Base-by-base conservation (phyloP, 92 coral and sea anemone genomes). In the Epizoanthus scotinus region DNA sequence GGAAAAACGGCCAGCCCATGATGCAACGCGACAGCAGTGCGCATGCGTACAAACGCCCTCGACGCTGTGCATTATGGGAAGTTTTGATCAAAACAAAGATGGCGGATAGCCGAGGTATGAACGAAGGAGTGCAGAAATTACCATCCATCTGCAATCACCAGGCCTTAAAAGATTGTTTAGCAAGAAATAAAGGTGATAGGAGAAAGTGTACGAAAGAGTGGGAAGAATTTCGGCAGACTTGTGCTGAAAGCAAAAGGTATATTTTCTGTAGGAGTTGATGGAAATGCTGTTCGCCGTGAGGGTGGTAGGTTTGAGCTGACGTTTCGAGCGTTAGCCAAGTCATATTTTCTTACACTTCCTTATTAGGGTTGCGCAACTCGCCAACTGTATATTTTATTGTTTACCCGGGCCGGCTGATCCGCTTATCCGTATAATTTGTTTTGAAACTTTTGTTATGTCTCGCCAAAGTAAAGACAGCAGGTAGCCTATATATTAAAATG, bases 1-100 rank as follows among this genome's bases (percentile, higher is more conserved):
- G 97, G 36, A 83, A 92, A 92, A 92, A 92, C 94, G 97, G 97
- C 94, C 90, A 92, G 80, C 97, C 97, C 97, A 92, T 89, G 90
- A 92, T 92, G 92, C 97, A 89, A 67, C 63, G 97, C 91, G 90
- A 90, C 71, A 36, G 17, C 24, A 81, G 19, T 78, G 82, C 94
- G 89, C 97, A 79, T 92, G 97, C 90, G 97, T 85, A 72, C 50
- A 60, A 34, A 61, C 49, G 52, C 83, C 74, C 73, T 53, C 27
- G 56, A 40, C 55, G 77, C 85, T 19, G 20, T 56, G 85, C 64
- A 81, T 81, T 68, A 20, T 81, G 85, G 71, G 86, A 14, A 59
- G 25, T 47, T 40, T 71, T 59, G 81, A 70, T 68, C 53, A 54
- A 63, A 50, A 73, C 56, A 82, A 92, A 81, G 75, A 92, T 92